These are phyloP conservation scores for Scaptodrosophila lebanonensis DNA, from an alignment of 1,140 invertebrate genomes.

Conservation along the genomic window DNA sequence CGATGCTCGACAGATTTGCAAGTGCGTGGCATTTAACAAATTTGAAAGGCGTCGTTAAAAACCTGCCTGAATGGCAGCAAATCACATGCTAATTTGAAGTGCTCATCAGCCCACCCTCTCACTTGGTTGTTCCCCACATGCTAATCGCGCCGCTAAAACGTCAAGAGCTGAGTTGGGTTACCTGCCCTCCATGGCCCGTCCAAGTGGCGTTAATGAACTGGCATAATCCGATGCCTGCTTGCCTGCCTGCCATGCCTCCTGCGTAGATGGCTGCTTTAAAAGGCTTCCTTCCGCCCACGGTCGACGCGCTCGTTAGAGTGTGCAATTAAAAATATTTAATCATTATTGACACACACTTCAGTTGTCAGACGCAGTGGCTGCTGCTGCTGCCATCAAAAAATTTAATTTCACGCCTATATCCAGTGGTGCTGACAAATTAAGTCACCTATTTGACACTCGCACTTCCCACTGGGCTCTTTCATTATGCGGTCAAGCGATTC, in stretches of 20 bases:
- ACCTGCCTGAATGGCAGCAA: constrained; percentile 57
- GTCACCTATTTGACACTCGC: constrained; percentile 10
- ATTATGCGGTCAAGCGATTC: background rate
- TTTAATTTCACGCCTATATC: constrained; percentile 10
- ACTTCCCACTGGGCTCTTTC: background rate
- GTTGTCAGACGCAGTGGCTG: constrained; percentile 1
- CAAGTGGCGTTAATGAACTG: constrained; percentile 66
- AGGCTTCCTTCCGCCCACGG: too few species aligned
- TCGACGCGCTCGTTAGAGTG: background rate
- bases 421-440: constrained; percentile 53
- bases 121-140: background rate
- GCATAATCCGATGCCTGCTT: constrained; percentile 30
- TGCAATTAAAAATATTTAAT: constrained; percentile 62
- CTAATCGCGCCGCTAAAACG: constrained; percentile 65
- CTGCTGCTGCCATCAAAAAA: too few species aligned
- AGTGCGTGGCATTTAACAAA: constrained; percentile 12
- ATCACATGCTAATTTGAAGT: constrained; percentile 61
- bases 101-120: background rate
- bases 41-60: constrained; percentile 50
- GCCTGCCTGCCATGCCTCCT: background rate
- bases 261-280: background rate
- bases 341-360: constrained; percentile 53
- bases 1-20: constrained; percentile 4
- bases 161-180: constrained; percentile 36
- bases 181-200: too few species aligned